These are phyloP conservation scores for Parambassis ranga DNA, from an alignment of 2,797 vertebrate species.

Conservation along the genomic window DNA sequence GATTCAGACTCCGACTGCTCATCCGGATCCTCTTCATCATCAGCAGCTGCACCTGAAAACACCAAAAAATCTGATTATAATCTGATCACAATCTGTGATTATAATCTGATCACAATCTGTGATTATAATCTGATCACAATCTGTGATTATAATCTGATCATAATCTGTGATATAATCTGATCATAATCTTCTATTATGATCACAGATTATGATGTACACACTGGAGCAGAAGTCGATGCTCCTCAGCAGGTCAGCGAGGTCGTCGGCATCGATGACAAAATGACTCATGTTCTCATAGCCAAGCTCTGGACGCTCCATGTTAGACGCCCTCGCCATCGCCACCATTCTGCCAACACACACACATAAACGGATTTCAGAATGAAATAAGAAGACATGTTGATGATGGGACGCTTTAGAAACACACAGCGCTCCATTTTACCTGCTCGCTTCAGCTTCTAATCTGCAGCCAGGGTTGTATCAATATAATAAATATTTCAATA, in stretches of 20 bases:
- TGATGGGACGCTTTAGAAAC: too few species aligned
- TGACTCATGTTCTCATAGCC: slow-evolving; percentile 88
- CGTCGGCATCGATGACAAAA: slow-evolving; percentile 81
- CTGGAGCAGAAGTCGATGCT: slow-evolving; percentile 86
- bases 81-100: too few species aligned
- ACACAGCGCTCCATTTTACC: too few species aligned
- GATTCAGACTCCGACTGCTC: slow-evolving; percentile 64
- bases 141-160: too few species aligned
- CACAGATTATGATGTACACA: slow-evolving; percentile 40
- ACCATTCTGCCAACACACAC: slow-evolving; percentile 76
- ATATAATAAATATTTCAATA: background rate
- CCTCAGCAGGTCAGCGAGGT: slow-evolving; percentile 81
- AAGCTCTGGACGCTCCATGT: slow-evolving; percentile 78
- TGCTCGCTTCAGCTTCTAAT: too few species aligned
- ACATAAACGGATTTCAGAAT: background rate
- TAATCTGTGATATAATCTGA: too few species aligned
- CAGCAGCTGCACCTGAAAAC: slow-evolving; percentile 49
- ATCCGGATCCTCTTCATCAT: slow-evolving; percentile 65
- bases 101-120: too few species aligned
- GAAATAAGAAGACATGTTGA: too few species aligned
- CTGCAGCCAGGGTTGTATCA: background rate
- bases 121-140: too few species aligned
- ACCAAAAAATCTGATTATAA: background rate
- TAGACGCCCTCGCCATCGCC: slow-evolving; percentile 74
- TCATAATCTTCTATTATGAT: too few species aligned